Evolutionary conservation across 2,888 invertebrate genomes (phyloP).

Genomic region (Scelioninae gen. 2): DNA sequence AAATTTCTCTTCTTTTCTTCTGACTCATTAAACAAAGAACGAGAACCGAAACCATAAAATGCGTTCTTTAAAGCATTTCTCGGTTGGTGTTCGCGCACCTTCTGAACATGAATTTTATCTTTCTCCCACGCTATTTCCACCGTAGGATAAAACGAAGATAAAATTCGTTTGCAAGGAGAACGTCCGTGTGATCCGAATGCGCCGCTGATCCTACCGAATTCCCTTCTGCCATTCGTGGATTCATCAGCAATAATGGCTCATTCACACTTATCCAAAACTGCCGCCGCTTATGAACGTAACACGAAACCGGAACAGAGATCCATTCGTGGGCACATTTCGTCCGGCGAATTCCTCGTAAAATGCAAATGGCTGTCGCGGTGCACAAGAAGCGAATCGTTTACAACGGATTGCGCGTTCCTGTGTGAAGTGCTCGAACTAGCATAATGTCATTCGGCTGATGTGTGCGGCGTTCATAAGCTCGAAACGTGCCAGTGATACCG

Average conservation of each 20-base stretch:
- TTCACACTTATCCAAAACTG: background rate
- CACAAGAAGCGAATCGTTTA: slow-evolving; percentile 14
- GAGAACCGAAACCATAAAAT: too few relatives aligned
- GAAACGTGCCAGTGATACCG: slow-evolving; percentile 1
- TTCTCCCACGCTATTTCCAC: too few relatives aligned
- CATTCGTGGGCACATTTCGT: slow-evolving; percentile 47
- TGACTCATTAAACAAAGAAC: too few relatives aligned
- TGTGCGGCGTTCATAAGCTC: background rate
- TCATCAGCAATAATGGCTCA: background rate
- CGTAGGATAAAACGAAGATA: too few relatives aligned
- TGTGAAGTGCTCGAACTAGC: slow-evolving; percentile 24
- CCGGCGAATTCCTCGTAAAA: slow-evolving; percentile 48
- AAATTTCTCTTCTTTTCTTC: too few relatives aligned
- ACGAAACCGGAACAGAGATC: slow-evolving; percentile 46
- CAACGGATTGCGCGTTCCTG: slow-evolving; percentile 17
- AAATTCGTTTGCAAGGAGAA: too few relatives aligned
- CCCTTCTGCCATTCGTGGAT: too few relatives aligned
- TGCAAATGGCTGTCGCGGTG: slow-evolving; percentile 59
- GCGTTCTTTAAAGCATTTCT: too few relatives aligned
- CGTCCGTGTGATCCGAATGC: too few relatives aligned
- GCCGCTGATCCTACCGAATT: too few relatives aligned
- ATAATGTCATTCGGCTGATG: slow-evolving; percentile 48
- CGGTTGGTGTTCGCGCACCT: too few relatives aligned
- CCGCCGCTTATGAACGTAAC: slow-evolving; percentile 12
- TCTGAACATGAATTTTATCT: too few relatives aligned